Evolutionary conservation across 1,140 invertebrate genomes (phyloP).

Genomic region (Cydia pomonella): DNA sequence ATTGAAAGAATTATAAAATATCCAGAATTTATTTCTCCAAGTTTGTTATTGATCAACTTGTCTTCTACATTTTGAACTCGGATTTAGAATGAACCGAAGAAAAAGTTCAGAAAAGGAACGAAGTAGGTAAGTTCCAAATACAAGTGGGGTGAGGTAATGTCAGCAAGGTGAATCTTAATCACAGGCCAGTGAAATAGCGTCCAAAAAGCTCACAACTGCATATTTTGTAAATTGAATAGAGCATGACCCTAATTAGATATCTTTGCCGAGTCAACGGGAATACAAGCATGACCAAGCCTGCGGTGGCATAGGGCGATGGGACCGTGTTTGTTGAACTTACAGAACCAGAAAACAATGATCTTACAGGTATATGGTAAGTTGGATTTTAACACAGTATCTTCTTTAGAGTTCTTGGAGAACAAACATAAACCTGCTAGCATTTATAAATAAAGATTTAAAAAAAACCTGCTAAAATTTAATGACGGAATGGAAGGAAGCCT

Average conservation of each 20-base stretch:
- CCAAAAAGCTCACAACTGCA: no score
- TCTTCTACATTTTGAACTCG: background rate
- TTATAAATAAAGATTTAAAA: no score
- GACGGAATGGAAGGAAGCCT: slow-evolving; percentile 5
- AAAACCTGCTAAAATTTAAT: slow-evolving; percentile 6
- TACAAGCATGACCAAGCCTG: slow-evolving; percentile 4
- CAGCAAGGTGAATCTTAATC: background rate
- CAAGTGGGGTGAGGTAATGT: background rate
- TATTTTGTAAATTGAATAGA: background rate
- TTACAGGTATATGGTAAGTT: background rate
- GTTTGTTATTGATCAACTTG: background rate
- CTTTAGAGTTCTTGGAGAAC: background rate
- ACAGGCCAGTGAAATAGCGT: background rate
- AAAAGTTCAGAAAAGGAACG: background rate
- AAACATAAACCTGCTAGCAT: no score
- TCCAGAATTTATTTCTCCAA: background rate
- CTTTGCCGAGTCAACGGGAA: background rate
- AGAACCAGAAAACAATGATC: background rate
- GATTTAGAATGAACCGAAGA: background rate
- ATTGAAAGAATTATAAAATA: background rate
- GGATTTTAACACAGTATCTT: background rate
- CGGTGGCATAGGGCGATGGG: background rate
- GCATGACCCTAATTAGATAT: background rate
- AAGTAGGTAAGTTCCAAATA: background rate
- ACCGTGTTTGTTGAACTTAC: background rate